Conservation (phyloP, 2,888 invertebrate genomes). For the Ormyrus nitidulus region DNA sequence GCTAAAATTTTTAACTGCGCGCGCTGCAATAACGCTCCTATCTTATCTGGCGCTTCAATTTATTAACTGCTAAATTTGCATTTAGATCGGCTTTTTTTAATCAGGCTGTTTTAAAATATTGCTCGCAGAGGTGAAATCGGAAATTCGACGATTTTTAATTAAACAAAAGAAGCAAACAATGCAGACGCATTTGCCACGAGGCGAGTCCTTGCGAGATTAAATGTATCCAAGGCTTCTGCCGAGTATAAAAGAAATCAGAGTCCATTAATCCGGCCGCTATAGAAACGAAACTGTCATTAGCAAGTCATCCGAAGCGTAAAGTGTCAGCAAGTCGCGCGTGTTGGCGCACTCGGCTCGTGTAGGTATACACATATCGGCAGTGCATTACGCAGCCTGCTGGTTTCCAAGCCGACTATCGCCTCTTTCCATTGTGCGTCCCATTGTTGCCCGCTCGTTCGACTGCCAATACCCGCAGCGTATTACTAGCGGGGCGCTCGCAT, state of each 20-base stretch:
- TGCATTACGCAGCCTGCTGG: constrained; percentile 46
- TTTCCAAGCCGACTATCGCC: constrained; percentile 52
- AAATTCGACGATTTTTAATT: constrained; percentile 3
- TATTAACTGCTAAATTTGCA: background rate
- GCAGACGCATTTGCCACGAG: background rate
- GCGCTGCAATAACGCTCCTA: background rate
- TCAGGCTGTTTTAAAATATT: background rate
- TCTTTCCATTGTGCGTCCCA: constrained; percentile 48
- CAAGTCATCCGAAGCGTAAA: constrained; percentile 46
- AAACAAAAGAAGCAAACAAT: background rate
- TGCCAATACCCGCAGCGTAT: constrained; percentile 54
- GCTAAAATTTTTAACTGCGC: background rate
- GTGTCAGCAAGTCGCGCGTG: constrained; percentile 49
- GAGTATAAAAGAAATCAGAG: constrained; percentile 18
- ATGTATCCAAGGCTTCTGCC: background rate
- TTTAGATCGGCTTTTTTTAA: background rate
- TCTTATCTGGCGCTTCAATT: constrained; percentile 2
- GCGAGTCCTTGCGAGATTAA: background rate
- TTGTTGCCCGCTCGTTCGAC: constrained; percentile 54
- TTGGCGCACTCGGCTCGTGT: background rate
- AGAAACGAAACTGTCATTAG: constrained; percentile 42
- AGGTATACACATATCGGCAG: constrained; percentile 29
- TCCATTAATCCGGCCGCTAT: constrained; percentile 26
- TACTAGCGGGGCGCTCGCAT: constrained; percentile 31
- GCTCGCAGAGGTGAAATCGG: no score